Evolutionary conservation across 1,140 invertebrate species (phyloP).

Genomic region (Mamestra configurata): DNA sequence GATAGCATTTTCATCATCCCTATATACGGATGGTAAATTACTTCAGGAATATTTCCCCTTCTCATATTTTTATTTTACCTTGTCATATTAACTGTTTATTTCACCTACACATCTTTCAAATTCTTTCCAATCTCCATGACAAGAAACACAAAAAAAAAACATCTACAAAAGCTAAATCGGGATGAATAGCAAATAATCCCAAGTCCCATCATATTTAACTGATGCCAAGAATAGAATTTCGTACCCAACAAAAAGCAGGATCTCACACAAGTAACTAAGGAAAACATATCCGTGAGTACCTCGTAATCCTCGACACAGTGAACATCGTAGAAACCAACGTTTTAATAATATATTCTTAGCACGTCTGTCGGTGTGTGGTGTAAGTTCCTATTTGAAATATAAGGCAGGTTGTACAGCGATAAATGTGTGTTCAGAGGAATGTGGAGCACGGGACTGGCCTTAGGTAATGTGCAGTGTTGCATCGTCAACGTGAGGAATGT

Average conservation of each 20-base stretch:
- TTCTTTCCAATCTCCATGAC: too few species aligned
- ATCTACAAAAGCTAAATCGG: too few species aligned
- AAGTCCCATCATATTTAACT: too few species aligned
- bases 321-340: slow-evolving; percentile 23
- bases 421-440: not conserved
- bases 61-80: too few species aligned
- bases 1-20: too few species aligned
- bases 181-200: too few species aligned
- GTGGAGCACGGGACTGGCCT: not conserved
- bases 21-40: too few species aligned
- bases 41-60: too few species aligned
- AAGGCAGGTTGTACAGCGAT: slow-evolving; percentile 7
- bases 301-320: slow-evolving; percentile 11
- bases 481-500: not conserved
- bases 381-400: slow-evolving; percentile 10
- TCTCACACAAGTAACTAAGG: not conserved
- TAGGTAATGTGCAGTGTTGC: not conserved
- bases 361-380: slow-evolving; percentile 21
- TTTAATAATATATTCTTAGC: slow-evolving; percentile 34
- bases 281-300: not conserved
- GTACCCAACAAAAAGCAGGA: not conserved
- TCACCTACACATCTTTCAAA: too few species aligned
- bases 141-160: too few species aligned
- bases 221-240: not conserved
- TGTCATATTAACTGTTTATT: too few species aligned